These are phyloP conservation scores for Holothuria leucospilota DNA, from an alignment of 53 echinoderm and acorn worm species.

Conservation along the genomic window DNA sequence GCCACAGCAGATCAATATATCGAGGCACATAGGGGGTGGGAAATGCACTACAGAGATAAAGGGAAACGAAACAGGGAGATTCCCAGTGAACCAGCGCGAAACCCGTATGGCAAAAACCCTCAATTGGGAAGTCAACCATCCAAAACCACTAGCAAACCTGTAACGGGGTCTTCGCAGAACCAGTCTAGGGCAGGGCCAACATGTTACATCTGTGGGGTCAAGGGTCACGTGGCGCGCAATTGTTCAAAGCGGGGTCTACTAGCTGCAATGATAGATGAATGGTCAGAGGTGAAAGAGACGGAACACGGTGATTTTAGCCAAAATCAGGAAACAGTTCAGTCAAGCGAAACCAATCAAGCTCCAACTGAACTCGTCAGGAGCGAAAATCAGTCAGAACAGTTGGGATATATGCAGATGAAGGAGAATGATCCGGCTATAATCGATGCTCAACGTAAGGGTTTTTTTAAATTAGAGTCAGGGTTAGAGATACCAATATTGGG, in stretches of 20 bases:
- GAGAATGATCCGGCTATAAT: background rate
- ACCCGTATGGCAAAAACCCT: background rate
- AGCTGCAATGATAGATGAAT: background rate
- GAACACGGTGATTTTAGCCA: background rate
- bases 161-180: background rate
- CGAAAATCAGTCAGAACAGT: background rate
- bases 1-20: constrained; percentile 18
- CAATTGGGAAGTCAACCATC: background rate
- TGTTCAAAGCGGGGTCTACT: no score
- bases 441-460: background rate
- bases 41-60: background rate
- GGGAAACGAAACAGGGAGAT: background rate
- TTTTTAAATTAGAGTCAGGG: background rate
- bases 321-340: background rate
- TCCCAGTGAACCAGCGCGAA: background rate
- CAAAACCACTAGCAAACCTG: background rate
- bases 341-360: background rate
- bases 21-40: constrained; percentile 35
- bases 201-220: no score
- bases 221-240: no score
- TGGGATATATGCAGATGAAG: background rate
- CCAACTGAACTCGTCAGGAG: background rate
- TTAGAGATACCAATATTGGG: constrained; percentile 8
- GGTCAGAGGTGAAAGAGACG: background rate
- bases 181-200: background rate